Percentiles rank a stretch among this genome's conserved stretches.
Evolutionary conservation across 2,888 invertebrate genomes (phyloP).

Genomic region (Lasioglossum pauxillum): DNA sequence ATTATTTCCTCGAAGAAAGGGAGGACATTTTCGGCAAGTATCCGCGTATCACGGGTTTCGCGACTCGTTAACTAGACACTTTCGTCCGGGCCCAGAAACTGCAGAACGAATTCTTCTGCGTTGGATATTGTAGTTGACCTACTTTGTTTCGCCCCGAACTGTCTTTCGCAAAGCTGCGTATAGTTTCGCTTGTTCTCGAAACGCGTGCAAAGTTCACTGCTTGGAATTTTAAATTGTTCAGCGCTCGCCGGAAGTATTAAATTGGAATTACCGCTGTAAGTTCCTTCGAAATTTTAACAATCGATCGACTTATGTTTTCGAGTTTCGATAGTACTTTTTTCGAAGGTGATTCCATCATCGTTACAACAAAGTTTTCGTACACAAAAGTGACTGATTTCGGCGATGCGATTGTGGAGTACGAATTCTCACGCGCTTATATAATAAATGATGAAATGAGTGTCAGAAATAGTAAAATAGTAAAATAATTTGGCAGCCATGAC

Average conservation of each 20-base stretch:
- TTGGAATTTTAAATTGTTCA: background rate
- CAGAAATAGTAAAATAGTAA: background rate
- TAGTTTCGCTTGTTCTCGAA: slow-evolving; percentile 27
- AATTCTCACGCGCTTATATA: background rate
- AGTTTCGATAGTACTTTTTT: background rate
- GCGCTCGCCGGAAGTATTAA: background rate
- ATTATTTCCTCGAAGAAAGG: background rate
- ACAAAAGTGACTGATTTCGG: background rate
- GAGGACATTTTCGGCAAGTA: background rate
- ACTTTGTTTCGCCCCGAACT: slow-evolving; percentile 41
- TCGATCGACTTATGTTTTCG: background rate
- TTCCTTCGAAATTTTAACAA: background rate
- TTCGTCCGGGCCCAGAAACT: no score
- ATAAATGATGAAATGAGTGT: background rate
- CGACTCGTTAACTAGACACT: background rate
- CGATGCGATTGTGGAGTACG: background rate
- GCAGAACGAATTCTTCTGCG: background rate
- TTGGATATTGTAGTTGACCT: slow-evolving; percentile 40
- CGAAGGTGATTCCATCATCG: background rate
- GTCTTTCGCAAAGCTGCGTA: slow-evolving; percentile 13
- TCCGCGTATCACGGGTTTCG: background rate
- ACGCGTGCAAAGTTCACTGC: background rate
- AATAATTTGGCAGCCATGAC: background rate
- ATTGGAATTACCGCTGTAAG: background rate
- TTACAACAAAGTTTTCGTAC: slow-evolving; percentile 20